These are phyloP conservation scores for Cyclina sinensis DNA, from an alignment of 1,140 invertebrate genomes.

Conservation along the genomic window DNA sequence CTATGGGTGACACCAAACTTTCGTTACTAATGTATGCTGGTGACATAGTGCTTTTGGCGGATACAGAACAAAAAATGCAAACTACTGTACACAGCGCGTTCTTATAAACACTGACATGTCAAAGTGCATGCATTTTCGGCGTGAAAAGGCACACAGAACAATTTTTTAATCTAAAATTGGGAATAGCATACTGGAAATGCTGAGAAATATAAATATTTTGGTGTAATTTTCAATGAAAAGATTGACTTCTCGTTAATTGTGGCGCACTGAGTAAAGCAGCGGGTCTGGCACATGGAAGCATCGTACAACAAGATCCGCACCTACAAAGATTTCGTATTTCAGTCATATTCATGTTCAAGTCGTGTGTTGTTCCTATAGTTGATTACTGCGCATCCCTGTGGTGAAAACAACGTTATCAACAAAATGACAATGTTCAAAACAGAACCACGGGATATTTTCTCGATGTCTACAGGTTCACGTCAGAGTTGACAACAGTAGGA, in stretches of 20 bases:
- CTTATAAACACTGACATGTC: background rate
- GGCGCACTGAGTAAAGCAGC: background rate
- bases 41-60: background rate
- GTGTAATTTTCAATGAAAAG: background rate
- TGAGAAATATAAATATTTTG: background rate
- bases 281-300: background rate
- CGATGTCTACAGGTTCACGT: slow-evolving; percentile 2
- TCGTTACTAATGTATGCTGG: background rate
- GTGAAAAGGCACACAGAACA: background rate
- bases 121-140: background rate
- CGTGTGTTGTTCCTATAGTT: background rate
- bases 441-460: slow-evolving; percentile 13
- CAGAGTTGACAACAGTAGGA: background rate
- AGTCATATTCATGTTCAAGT: background rate
- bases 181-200: background rate
- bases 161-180: background rate
- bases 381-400: background rate
- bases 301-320: background rate
- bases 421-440: slow-evolving; percentile 18
- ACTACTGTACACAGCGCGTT: background rate
- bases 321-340: background rate
- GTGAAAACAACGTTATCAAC: background rate
- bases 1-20: background rate
- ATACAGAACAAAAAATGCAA: background rate
- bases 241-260: background rate